A percentile compares a stretch with the other conserved stretches of the same genome.
Evolutionary conservation across 2,113 vertebrate genomes (phyloP).

Genomic region (Genyomyrus donnyi): DNA sequence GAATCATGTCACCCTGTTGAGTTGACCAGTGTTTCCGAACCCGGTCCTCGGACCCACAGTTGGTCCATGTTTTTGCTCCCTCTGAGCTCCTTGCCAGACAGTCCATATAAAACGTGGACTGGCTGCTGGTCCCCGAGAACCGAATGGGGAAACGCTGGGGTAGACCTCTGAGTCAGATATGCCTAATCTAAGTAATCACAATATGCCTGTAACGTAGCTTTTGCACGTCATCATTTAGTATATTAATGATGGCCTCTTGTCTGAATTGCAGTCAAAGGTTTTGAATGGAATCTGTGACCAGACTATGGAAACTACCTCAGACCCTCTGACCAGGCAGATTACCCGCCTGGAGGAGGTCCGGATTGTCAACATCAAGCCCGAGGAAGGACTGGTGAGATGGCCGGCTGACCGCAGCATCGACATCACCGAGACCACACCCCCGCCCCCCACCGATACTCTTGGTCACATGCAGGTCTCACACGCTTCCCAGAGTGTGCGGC

Average conservation of each 20-base stretch:
- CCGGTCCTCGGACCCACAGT: background rate
- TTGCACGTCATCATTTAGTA: background rate
- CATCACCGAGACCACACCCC: too few relatives aligned
- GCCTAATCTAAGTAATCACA: background rate
- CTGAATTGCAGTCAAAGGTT: slow-evolving; percentile 68
- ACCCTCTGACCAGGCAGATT: slow-evolving; percentile 70
- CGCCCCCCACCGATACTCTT: background rate
- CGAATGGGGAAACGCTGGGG: background rate
- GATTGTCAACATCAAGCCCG: slow-evolving; percentile 74
- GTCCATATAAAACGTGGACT: background rate
- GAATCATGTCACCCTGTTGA: background rate
- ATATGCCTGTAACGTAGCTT: background rate
- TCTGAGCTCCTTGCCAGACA: background rate
- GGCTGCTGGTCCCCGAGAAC: background rate
- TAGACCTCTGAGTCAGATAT: background rate
- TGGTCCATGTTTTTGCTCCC: background rate
- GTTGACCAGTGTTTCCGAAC: background rate
- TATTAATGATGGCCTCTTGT: slow-evolving; percentile 2
- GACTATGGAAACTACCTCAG: slow-evolving; percentile 67
- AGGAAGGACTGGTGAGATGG: slow-evolving; percentile 82
- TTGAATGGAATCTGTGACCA: slow-evolving; percentile 86
- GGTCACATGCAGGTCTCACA: background rate
- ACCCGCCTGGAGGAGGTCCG: slow-evolving; percentile 81
- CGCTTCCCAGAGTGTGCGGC: background rate
- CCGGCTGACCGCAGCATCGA: too few relatives aligned